Conservation (phyloP, 2,888 invertebrate species). For the Antitype chi region DNA sequence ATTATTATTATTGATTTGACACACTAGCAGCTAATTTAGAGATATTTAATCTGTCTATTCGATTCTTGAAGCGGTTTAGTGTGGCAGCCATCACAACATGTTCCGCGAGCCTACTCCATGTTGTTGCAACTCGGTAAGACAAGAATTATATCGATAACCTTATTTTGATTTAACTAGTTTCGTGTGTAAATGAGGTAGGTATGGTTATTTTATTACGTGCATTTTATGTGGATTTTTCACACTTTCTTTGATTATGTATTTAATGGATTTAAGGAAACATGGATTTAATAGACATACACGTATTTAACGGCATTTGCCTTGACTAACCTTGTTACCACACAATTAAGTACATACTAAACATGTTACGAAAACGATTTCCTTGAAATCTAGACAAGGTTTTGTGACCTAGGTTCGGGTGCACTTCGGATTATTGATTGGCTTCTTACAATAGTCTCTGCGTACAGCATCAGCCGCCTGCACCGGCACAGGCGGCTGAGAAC, state of each 20-base stretch:
- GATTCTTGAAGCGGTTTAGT: too few relatives aligned
- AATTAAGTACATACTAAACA: conserved; percentile 44
- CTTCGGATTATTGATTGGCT: conserved; percentile 28
- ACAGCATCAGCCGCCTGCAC: neutral
- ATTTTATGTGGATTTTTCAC: neutral
- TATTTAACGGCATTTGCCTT: conserved; percentile 34
- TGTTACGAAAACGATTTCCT: conserved; percentile 42
- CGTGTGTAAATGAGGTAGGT: neutral
- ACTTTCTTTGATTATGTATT: neutral
- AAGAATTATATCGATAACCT: neutral
- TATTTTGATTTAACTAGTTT: neutral
- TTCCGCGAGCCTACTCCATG: too few relatives aligned
- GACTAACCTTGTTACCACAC: conserved; percentile 35
- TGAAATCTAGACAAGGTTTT: conserved; percentile 44
- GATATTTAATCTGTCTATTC: too few relatives aligned
- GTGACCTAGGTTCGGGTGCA: conserved; percentile 39
- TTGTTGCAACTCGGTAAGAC: too few relatives aligned
- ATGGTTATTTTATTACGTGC: neutral
- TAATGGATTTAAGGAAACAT: too few relatives aligned
- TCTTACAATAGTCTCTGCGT: neutral
- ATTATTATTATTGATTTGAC: too few relatives aligned
- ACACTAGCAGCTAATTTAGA: too few relatives aligned
- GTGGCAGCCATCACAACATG: too few relatives aligned
- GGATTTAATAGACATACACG: neutral
- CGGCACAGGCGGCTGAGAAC: neutral